These are phyloP conservation scores for Arnoldichthys spilopterus DNA, from an alignment of 2,797 vertebrate genomes.

Conservation along the genomic window DNA sequence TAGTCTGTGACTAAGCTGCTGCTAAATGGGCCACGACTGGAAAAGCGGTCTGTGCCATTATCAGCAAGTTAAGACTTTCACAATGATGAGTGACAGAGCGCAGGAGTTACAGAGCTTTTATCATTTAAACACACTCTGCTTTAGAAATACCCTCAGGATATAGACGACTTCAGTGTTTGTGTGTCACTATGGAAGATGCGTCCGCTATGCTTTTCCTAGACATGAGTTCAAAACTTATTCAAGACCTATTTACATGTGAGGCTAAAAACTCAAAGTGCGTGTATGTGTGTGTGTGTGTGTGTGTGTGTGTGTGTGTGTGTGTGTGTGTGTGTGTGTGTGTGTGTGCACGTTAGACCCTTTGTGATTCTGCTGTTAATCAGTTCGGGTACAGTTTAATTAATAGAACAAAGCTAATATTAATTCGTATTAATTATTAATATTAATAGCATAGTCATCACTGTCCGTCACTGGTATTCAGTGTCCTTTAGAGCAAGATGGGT, in stretches of 20 bases:
- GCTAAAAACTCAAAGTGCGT: too few relatives aligned
- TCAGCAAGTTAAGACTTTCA: constrained; percentile 16
- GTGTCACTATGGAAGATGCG: not conserved
- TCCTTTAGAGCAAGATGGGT: too few relatives aligned
- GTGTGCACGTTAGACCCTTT: too few relatives aligned
- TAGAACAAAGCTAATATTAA: too few relatives aligned
- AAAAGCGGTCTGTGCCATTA: constrained; percentile 16
- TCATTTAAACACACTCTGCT: not conserved
- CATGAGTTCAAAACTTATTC: not conserved
- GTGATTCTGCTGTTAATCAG: too few relatives aligned
- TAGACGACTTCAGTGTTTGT: not conserved
- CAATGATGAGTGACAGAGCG: constrained; percentile 30
- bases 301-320: too few relatives aligned
- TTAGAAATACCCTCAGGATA: not conserved
- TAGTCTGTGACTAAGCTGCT: constrained; percentile 22
- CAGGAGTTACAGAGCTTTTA: not conserved
- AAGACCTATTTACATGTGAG: not conserved
- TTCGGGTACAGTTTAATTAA: too few relatives aligned
- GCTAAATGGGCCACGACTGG: constrained; percentile 45
- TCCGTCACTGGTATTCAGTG: too few relatives aligned
- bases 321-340: too few relatives aligned
- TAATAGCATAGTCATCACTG: too few relatives aligned
- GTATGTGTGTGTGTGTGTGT: too few relatives aligned
- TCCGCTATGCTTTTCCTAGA: constrained; percentile 1
- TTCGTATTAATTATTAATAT: too few relatives aligned